These are phyloP conservation scores for Crocallis elinguaria DNA, from an alignment of 2,888 invertebrate genomes.

Conservation along the genomic window DNA sequence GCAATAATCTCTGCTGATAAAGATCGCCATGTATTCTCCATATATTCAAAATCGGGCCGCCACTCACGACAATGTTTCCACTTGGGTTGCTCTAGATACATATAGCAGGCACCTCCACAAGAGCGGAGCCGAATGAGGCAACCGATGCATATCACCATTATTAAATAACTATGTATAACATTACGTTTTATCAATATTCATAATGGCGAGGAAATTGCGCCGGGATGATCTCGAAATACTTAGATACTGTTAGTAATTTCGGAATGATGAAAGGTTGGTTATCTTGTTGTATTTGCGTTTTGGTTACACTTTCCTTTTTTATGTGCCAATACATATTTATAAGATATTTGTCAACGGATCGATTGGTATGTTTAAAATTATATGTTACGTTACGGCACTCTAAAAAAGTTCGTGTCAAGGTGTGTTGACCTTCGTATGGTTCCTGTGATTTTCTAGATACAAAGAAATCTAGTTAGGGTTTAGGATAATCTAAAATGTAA, in stretches of 20 bases:
- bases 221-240: constrained; percentile 1
- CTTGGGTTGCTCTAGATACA: constrained; percentile 29
- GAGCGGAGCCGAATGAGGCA: constrained; percentile 4
- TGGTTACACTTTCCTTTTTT: background rate
- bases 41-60: background rate
- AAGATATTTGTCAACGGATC: background rate
- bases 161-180: background rate
- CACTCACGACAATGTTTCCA: constrained; percentile 22
- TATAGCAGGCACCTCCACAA: constrained; percentile 24
- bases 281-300: constrained; percentile 1
- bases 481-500: too few relatives aligned
- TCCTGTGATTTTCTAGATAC: too few relatives aligned
- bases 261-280: constrained; percentile 1
- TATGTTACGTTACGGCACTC: too few relatives aligned
- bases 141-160: constrained; percentile 3
- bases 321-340: background rate
- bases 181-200: background rate
- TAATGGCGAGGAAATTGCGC: background rate
- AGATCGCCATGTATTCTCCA: constrained; percentile 3
- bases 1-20: constrained; percentile 21
- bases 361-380: too few relatives aligned
- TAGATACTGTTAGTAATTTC: too few relatives aligned
- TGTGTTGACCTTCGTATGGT: too few relatives aligned
- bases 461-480: too few relatives aligned
- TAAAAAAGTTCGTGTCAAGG: too few relatives aligned